Percentiles rank a stretch among this genome's conserved stretches.
These are phyloP conservation scores for Phylloscopus trochilus DNA, from an alignment of 2,113 vertebrate species.

Conservation along the genomic window DNA sequence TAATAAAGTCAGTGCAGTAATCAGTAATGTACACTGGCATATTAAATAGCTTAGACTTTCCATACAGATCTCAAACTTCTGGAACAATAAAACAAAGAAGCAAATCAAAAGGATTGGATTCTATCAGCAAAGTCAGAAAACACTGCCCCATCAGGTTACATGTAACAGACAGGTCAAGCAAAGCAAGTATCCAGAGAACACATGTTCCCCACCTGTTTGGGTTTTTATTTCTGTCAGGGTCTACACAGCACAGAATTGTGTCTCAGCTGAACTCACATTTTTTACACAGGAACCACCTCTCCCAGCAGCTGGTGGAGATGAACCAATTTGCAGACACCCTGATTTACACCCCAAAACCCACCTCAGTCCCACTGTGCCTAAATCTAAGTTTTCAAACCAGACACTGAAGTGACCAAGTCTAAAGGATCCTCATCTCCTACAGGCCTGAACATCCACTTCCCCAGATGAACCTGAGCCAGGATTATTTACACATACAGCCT, in stretches of 20 bases:
- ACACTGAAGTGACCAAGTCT: background rate
- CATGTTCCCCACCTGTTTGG: fast-evolving
- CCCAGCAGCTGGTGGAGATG: background rate
- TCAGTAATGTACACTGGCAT: background rate
- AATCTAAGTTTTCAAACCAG: background rate
- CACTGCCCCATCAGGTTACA: background rate
- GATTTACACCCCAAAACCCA: background rate
- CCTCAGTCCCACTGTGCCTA: background rate
- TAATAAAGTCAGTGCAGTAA: background rate
- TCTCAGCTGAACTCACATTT: fast-evolving
- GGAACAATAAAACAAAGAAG: background rate
- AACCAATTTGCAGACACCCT: background rate
- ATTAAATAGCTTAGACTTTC: background rate
- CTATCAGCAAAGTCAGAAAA: background rate
- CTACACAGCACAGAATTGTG: background rate
- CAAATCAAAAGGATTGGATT: background rate
- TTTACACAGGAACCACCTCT: background rate
- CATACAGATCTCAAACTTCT: background rate
- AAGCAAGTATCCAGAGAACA: background rate
- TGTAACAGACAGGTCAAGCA: background rate
- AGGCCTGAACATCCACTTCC: background rate
- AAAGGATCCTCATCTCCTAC: background rate
- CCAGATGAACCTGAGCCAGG: background rate
- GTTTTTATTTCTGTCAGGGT: background rate
- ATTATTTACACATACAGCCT: background rate